Conservation (phyloP, 1,140 invertebrate genomes). For the Drosophila neocordata region DNA sequence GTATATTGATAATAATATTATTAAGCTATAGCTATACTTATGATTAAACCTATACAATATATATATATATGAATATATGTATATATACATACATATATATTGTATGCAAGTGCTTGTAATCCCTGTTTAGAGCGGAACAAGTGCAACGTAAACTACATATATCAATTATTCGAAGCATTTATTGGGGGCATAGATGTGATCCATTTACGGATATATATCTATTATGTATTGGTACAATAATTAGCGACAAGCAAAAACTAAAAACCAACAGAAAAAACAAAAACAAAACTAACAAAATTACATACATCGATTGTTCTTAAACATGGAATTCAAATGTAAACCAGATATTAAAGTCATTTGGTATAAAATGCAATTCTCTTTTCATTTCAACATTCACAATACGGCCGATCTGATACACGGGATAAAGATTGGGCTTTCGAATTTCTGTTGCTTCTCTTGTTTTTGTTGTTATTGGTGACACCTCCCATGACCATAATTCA, state of each 20-base stretch:
- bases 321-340: conserved; percentile 79
- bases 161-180: conserved; percentile 80
- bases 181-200: conserved; percentile 64
- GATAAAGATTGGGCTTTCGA: background rate
- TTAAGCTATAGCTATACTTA: conserved; percentile 66
- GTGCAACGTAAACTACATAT: conserved; percentile 68
- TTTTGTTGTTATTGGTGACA: background rate
- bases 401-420: background rate
- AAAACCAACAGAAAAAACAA: conserved; percentile 27
- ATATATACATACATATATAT: conserved; percentile 9
- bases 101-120: conserved; percentile 13
- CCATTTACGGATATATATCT: conserved; percentile 46
- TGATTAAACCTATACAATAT: conserved; percentile 32
- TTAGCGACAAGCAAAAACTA: conserved; percentile 69
- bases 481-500: conserved; percentile 13
- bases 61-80: conserved; percentile 13
- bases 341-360: conserved; percentile 79
- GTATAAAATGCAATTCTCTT: conserved; percentile 68
- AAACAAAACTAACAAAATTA: conserved; percentile 30
- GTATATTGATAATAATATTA: conserved; percentile 78
- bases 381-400: background rate
- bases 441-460: background rate
- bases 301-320: conserved; percentile 79
- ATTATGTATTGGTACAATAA: conserved; percentile 78
- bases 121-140: conserved; percentile 3